Conservation (phyloP, 2,888 invertebrate species). For the Drosophila austrosaltans region DNA sequence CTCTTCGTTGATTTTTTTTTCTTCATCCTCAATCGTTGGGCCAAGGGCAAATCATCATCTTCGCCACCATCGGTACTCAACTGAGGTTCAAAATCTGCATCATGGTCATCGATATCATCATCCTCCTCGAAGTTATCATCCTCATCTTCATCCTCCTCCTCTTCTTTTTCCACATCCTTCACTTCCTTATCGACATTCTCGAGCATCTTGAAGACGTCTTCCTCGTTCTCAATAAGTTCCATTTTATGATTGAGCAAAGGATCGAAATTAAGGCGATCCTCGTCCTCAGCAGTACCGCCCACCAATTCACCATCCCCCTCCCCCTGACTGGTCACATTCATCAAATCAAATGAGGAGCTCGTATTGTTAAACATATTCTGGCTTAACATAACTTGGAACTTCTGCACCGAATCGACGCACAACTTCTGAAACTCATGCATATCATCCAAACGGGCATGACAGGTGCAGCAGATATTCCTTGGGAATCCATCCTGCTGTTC, state of each 20-base stretch:
- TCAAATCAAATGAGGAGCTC: constrained; percentile 52
- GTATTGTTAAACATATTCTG: constrained; percentile 43
- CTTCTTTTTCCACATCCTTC: constrained; percentile 59
- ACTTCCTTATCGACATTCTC: constrained; percentile 80
- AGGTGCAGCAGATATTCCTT: constrained; percentile 71
- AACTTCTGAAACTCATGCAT: constrained; percentile 76
- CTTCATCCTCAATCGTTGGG: constrained; percentile 59
- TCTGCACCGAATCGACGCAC: constrained; percentile 76
- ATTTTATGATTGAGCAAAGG: constrained; percentile 78
- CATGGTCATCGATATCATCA: constrained; percentile 60
- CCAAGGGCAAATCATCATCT: constrained; percentile 78
- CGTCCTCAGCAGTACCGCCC: constrained; percentile 70
- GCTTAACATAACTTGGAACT: constrained; percentile 69
- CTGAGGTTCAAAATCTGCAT: constrained; percentile 66
- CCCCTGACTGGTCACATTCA: constrained; percentile 54
- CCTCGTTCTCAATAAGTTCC: constrained; percentile 80
- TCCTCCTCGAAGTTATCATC: constrained; percentile 46
- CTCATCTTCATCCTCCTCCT: constrained; percentile 50
- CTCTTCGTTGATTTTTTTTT: constrained; percentile 15
- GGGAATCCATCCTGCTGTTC: constrained; percentile 81
- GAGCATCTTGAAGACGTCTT: constrained; percentile 81
- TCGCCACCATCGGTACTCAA: constrained; percentile 64
- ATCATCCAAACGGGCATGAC: constrained; percentile 72
- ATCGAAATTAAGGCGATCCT: constrained; percentile 77
- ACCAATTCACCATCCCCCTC: constrained; percentile 41